Base-by-base conservation (phyloP, 2,113 vertebrate genomes). In the Lota lota region DNA sequence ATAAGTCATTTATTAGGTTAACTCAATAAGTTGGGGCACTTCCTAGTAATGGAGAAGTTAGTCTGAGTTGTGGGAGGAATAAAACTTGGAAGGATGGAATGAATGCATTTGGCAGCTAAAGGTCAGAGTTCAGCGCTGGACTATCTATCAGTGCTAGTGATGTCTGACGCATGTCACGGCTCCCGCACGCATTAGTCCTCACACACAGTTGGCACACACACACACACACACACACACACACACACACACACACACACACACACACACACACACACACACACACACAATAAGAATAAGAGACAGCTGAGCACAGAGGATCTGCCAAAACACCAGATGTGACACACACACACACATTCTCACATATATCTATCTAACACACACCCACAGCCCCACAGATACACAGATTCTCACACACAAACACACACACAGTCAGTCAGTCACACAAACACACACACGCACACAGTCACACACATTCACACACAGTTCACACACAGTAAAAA, bases 251-350 rank as follows among this genome's bases (percentile, higher is more conserved):
- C 56, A 40, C 21, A 69, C 56, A 40, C 21, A 69, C 40, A 47
- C 40, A 47, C 40, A 47, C 40, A 47, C 40, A 14, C 40, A 47
- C 40, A 47, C 40, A 47, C 40, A 47, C 40, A 62, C 56, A 40
- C 21, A 69, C 28, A 47, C 40, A 10, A 47, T 47, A 47, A 12
- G 40, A 47, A 47, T 47, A 47, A 10, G 12, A 47, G 40, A 47
- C 40, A 82, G 76, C 76, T 78, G 82, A 79, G 75, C 59, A 73
- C 64, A 22, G 61, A n/a, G 36, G 54, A 22, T 61, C 62, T 74
- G 67, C 69, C 81, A 77, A 65, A 22, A 64, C 58, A 77, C n/a
- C 69, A 78, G 64, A 79, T 79, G 79, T 77, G 76, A 70, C 61
- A 21, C 15, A 11, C 58, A 5, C 58, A 60, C 58, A 60, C 58